These are phyloP conservation scores for Ischnus inquisitorius DNA, from an alignment of 2,888 invertebrate genomes.

Conservation along the genomic window DNA sequence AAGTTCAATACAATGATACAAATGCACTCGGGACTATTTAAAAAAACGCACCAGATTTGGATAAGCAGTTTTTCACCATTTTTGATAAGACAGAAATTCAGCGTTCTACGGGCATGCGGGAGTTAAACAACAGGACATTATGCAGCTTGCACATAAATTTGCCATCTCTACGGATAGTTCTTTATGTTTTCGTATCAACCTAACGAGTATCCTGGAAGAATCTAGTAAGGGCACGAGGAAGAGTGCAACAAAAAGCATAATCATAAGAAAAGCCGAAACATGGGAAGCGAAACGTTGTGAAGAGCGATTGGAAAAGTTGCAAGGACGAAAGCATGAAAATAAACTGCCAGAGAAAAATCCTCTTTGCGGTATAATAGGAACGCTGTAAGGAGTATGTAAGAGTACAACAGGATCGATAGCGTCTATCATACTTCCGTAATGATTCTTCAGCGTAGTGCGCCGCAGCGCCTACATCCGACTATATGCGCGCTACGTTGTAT, in stretches of 20 bases:
- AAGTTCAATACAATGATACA: neutral
- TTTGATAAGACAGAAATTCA: too few relatives aligned
- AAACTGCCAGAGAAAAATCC: conserved; percentile 13
- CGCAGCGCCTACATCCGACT: neutral
- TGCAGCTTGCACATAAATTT: too few relatives aligned
- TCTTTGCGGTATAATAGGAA: conserved; percentile 15
- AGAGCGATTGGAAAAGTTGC: conserved; percentile 28
- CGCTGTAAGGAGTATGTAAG: conserved; percentile 6
- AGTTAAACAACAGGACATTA: too few relatives aligned
- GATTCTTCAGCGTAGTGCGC: conserved; percentile 13
- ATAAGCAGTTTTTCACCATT: too few relatives aligned
- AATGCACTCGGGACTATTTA: neutral
- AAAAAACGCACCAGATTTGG: neutral
- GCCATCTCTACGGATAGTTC: too few relatives aligned
- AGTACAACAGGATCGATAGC: conserved; percentile 27
- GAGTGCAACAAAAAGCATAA: neutral
- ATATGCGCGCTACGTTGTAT: conserved; percentile 4
- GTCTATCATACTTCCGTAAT: conserved; percentile 12
- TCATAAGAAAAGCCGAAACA: neutral
- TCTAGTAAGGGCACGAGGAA: neutral
- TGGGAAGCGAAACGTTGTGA: conserved; percentile 10
- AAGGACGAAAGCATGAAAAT: conserved; percentile 4
- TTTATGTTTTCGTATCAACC: too few relatives aligned
- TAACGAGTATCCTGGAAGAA: too few relatives aligned
- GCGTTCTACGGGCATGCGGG: too few relatives aligned